Conservation (phyloP, 2,113 vertebrate species). For the Grus americana region DNA sequence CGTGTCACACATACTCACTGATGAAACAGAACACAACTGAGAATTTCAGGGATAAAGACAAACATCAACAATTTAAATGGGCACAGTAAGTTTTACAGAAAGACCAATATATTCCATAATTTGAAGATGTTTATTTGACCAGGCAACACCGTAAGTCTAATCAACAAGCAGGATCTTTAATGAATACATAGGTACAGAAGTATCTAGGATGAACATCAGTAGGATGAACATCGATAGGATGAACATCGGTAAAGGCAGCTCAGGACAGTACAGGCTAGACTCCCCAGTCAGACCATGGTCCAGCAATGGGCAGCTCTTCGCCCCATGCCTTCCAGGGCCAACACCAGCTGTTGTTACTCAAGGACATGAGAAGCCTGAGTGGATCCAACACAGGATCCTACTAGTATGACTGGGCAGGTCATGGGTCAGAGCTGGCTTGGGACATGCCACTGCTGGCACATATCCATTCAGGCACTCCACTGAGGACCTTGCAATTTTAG, state of each 20-base stretch:
- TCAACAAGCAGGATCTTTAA: not conserved
- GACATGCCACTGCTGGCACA: not conserved
- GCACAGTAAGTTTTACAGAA: not conserved
- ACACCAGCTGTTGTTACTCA: not conserved
- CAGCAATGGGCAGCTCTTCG: rapidly evolving
- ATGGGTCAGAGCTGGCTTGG: not conserved
- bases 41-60: not conserved
- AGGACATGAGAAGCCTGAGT: not conserved
- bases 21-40: not conserved
- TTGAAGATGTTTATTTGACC: not conserved
- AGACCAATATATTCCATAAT: not conserved
- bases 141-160: not conserved
- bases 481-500: not conserved
- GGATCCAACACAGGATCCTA: not conserved
- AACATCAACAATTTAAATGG: not conserved
- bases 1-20: not conserved
- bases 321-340: not conserved
- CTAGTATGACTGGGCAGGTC: not conserved
- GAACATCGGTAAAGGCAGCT: not conserved
- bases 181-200: not conserved
- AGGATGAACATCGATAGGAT: not conserved
- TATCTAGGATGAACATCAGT: not conserved
- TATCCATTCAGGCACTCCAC: not conserved
- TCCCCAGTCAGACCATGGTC: not conserved
- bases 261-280: not conserved